A percentile compares a stretch with the other conserved stretches of the same genome.
phyloP scores from a whole-genome alignment of 2,797 vertebrate species.

The Onychomys arenicola region DNA sequence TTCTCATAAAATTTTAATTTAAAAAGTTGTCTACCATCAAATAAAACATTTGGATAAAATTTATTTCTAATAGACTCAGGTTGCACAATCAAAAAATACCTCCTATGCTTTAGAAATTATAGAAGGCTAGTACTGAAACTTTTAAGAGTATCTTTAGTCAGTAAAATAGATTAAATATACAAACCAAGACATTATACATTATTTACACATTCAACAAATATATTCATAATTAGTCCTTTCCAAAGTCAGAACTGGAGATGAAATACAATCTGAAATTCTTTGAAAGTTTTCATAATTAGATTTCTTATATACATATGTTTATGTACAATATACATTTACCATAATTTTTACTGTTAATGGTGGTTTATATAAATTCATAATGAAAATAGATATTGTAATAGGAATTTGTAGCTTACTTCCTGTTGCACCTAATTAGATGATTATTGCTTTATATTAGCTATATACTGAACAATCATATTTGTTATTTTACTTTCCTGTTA shows the following conservation, averaged over 20 bases:
- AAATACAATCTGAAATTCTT: background rate
- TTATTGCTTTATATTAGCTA: background rate
- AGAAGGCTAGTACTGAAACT: background rate
- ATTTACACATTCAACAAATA: background rate
- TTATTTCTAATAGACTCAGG: constrained; percentile 11
- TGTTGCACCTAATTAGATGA: background rate
- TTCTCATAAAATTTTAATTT: background rate
- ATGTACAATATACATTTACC: background rate
- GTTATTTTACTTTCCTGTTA: background rate
- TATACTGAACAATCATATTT: background rate
- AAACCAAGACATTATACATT: background rate
- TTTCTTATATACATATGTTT: background rate
- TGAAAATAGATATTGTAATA: background rate
- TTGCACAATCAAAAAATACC: background rate
- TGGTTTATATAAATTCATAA: background rate
- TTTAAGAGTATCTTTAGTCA: background rate
- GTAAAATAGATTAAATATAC: background rate
- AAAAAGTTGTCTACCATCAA: background rate
- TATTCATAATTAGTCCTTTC: background rate
- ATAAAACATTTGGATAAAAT: background rate
- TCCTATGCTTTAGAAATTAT: background rate
- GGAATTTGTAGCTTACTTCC: background rate
- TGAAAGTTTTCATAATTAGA: background rate
- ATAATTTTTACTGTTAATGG: background rate
- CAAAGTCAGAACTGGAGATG: background rate